These are phyloP conservation scores for Myiotriccus ornatus DNA, from an alignment of 2,797 vertebrate genomes.

Conservation along the genomic window DNA sequence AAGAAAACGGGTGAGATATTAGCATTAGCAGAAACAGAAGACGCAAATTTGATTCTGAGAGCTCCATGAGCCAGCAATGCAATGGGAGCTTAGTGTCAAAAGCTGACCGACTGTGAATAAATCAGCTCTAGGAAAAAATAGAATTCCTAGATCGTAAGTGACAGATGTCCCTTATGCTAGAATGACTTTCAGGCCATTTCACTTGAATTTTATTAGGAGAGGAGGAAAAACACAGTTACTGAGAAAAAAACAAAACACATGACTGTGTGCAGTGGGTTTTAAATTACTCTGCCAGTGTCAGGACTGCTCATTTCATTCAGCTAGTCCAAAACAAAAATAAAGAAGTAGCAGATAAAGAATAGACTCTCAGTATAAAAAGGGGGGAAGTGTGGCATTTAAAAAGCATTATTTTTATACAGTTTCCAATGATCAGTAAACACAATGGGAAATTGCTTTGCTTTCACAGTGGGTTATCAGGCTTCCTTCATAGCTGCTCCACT, in stretches of 20 bases:
- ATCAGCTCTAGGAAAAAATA: constrained; percentile 14
- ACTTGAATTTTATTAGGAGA: constrained; percentile 32
- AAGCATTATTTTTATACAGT: not conserved
- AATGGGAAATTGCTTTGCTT: not conserved
- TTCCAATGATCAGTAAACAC: constrained; percentile 6
- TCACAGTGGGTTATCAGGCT: not conserved
- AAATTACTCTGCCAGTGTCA: not conserved
- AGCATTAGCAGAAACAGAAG: not conserved
- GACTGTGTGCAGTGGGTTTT: not conserved
- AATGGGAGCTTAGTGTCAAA: not conserved
- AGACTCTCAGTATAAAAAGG: not conserved
- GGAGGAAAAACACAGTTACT: not conserved
- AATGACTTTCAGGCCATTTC: constrained; percentile 21
- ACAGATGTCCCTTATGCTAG: not conserved
- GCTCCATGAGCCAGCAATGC: not conserved
- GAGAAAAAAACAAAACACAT: not conserved
- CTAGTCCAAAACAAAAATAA: not conserved
- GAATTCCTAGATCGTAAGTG: constrained; percentile 4
- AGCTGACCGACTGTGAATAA: not conserved
- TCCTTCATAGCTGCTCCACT: not conserved
- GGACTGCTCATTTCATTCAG: not conserved
- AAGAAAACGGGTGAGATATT: constrained; percentile 3
- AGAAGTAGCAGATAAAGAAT: not conserved
- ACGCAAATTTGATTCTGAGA: constrained; percentile 20
- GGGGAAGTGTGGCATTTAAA: not conserved